Evolutionary conservation across 2,797 vertebrate species (phyloP).

Genomic region (Platalea minor): DNA sequence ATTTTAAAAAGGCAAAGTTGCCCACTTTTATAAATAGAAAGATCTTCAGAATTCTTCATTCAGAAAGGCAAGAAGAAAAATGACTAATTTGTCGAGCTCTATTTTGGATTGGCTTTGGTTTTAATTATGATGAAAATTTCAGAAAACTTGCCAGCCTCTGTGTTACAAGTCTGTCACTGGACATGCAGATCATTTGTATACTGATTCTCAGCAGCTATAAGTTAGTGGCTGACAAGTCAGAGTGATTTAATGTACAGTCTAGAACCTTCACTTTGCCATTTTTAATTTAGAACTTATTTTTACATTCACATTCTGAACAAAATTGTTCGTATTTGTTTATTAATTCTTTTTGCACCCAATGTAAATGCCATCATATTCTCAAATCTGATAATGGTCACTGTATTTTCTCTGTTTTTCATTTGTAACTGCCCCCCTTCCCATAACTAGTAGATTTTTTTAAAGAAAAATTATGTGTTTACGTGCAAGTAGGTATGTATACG

Average conservation of each 20-base stretch:
- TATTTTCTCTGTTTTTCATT: background rate
- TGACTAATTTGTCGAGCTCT: background rate
- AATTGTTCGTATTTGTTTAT: background rate
- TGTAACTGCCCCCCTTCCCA: background rate
- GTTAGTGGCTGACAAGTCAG: background rate
- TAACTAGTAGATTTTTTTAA: background rate
- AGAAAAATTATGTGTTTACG: background rate
- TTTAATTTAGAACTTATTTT: background rate
- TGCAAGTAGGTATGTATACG: background rate
- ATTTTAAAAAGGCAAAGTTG: background rate
- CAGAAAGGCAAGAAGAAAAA: background rate
- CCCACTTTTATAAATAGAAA: background rate
- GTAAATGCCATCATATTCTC: background rate
- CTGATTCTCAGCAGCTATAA: background rate
- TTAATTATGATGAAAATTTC: background rate
- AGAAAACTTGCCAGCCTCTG: background rate
- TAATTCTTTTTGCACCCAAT: background rate
- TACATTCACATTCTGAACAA: background rate
- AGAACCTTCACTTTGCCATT: background rate
- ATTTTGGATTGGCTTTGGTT: background rate
- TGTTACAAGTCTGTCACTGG: background rate
- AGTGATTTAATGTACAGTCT: background rate
- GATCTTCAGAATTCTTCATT: background rate
- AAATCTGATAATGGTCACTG: accelerated
- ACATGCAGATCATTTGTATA: background rate